Conservation (phyloP, 2,113 vertebrate genomes). For the Gracilinanus agilis region DNA sequence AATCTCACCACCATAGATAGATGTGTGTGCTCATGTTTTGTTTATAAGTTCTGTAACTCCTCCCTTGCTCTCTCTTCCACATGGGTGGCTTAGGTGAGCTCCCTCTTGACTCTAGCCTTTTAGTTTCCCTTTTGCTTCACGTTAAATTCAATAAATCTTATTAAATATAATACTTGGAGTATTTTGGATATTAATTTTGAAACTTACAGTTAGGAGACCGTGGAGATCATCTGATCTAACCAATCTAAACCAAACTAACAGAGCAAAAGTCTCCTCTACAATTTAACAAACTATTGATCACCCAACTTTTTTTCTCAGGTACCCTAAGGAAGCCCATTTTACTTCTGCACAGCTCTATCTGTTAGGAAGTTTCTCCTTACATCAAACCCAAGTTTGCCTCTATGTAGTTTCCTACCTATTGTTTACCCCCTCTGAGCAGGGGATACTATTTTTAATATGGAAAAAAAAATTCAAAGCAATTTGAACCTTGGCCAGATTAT, state of each 20-base stretch:
- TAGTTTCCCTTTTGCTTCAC: too few relatives aligned
- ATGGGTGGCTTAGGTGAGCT: too few relatives aligned
- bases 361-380: not conserved
- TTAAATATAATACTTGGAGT: too few relatives aligned
- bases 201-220: not conserved
- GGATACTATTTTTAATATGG: not conserved
- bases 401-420: not conserved
- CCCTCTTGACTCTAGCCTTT: too few relatives aligned
- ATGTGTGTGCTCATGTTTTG: too few relatives aligned
- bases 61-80: too few relatives aligned
- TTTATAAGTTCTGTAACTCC: too few relatives aligned
- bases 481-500: not conserved
- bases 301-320: not conserved
- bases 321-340: not conserved
- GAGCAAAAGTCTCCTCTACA: too few relatives aligned
- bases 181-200: too few relatives aligned
- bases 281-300: not conserved
- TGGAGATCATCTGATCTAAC: not conserved
- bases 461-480: not conserved
- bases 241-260: too few relatives aligned
- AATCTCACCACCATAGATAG: too few relatives aligned
- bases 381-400: not conserved
- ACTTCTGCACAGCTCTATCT: not conserved
- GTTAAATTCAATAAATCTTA: too few relatives aligned
- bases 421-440: not conserved